Base-by-base conservation (phyloP, 2,797 vertebrate genomes). In the Sphenopsis melanotis region DNA sequence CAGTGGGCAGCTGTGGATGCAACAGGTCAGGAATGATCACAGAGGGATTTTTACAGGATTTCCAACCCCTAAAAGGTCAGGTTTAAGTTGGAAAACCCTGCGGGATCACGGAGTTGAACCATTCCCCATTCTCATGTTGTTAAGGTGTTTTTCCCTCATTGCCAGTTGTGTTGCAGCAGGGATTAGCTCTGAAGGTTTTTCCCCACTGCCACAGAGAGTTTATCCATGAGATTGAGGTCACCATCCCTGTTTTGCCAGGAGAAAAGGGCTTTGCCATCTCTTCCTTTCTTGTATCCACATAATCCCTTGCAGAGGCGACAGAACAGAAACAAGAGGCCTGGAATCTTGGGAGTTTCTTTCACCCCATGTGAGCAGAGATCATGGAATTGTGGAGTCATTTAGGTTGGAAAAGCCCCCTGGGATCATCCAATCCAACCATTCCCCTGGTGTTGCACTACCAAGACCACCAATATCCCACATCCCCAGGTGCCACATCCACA, bases 101-200 rank as follows among this genome's bases (percentile, higher is more conserved):
- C 12, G 11, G 37, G 47, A 10, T 46, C 9, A 6, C 5, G 5
- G 53, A 36, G 22, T 41, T 0, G 4, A 55, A 17, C 19, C 32
- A 10, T 24, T 44, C 27, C 17, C 49, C 11, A 0, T 41, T 23
- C 30, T 50, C 21, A 0, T 4, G 2, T 34, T 0, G 0, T 27
- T 22, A 9, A 15, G 56, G 34, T 41, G 32, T 26, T 66, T 37
- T 30, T 61, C 41, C 42, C 57, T 87, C 44, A 0, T 2, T 32
- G 27, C 44, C 0, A 3, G 27, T 59, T 56, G 29, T 4, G 3
- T 20, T 18, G 39, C 37, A 47, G 46, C 53, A 21, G 44, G n/a
- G 29, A 29, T 34, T 64, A 61, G 52, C 47, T 90, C 63, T 5
- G 0, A 23, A 68, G 34, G 50, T 34, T 55, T 78, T 60, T 78